Base-by-base conservation (phyloP, 2,113 vertebrate species). In the Chaenogobius annularis region DNA sequence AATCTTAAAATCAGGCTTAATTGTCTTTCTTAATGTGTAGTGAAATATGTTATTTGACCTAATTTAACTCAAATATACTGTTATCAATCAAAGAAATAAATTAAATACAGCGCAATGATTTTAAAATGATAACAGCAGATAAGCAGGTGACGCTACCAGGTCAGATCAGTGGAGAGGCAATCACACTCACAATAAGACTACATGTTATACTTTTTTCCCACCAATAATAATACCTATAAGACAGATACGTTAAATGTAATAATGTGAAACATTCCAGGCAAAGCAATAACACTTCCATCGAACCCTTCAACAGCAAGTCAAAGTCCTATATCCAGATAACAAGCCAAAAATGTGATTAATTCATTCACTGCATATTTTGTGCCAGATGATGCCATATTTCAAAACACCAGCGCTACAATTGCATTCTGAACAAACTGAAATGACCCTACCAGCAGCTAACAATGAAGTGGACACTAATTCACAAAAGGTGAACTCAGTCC, bases 401-500 rank as follows among this genome's bases (percentile, higher is more conserved):
- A 50, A 7, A 52, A 4, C 47, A 48, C 14, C 15, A 19, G 15
- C 15, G 15, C 14, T 5, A 48, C 47, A 54, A 54, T 54, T 9
- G 50, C 20, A 23, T 8, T 12, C 22, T 13, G 10, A 58, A 58
- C 55, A 26, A 5, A 58, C 23, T 54, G 8, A 58, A 58, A 58
- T 12, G 10, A 7, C 10, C 55, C 55, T 11, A 23, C 55, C 55
- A 13, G 55, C 22, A 13, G 22, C 22, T 12, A 12, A 23, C n/a
- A 47, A 19, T 23, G 22, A 58, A 50, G 15, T 50, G 47, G 1
- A 17, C 47, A 50, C 47, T 50, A 35, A 31, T 12, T 65, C 47
- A 58, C 69, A 74, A 22, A 15, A 62, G 56, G 17, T 47, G 55
- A 70, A 54, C 37, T 64, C n/a, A 56, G 79, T 55, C 17, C 52